Base-by-base conservation (phyloP, 2,797 vertebrate species). In the Champsocephalus gunnari region DNA sequence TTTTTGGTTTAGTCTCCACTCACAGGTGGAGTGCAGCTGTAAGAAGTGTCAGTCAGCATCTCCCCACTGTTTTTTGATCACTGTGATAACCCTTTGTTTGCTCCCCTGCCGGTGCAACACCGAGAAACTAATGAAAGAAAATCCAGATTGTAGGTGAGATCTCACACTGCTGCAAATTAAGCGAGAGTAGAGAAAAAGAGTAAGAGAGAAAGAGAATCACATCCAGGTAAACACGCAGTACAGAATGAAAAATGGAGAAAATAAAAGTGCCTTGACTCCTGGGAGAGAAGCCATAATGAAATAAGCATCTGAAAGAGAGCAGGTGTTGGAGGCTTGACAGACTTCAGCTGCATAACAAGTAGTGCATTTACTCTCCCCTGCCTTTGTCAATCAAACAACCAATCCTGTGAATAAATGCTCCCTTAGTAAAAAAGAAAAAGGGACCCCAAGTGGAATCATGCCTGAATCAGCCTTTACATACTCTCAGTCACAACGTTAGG, bases 281-380 rank as follows among this genome's bases (percentile, higher is more conserved):
- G 81, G 77, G 86, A 86, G 85, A 84, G 80, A 59, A 80, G 88
- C 89, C 78, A 77, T 90, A 91, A 93, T 90, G 88, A 93, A 93
- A 92, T 90, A 91, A 94, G 88, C 87, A 88, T 90, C 83, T 93
- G 85, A 91, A 90, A 88, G 87, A 87, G 88, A 93, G 92, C 93
- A 92, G 92, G 92, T 94, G 92, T 91, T 91, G 91, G 83, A 92
- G 89, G 89, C 90, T 90, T 92, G 90, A 92, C 92, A 92, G 92
- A 94, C 93, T 92, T 90, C 91, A 82, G 89, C 91, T 92, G 93
- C 92, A 95, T 94, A 92, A 92, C 90, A 94, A 94, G 91, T 92
- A 92, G 90, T 9, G 44, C 88, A 82, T 91, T 93, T 88, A 89
- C 86, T 89, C 90, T 87, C 73, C 66, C 70, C 75, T 87, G 89